Base-by-base conservation (phyloP, 1,140 invertebrate genomes). In the Scaptomyza hsui region DNA sequence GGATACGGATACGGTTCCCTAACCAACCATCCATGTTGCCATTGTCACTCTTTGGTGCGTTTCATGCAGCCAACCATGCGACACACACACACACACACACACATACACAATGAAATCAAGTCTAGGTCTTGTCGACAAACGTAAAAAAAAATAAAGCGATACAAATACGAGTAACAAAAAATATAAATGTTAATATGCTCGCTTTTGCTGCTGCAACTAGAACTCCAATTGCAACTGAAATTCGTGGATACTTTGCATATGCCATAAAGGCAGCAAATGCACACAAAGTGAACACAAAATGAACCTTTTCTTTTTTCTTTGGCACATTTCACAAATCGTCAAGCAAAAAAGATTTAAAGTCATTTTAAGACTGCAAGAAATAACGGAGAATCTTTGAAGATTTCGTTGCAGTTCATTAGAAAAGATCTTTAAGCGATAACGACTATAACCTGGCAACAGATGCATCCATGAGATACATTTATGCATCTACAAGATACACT, bases 41-140 rank as follows among this genome's bases (percentile, higher is more conserved):
- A 73, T 73, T 73, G 71, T 73, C 71, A 73, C 65, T 73, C 71
- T 63, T 49, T 70, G 59, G 71, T 73, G 71, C 71, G 71, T 73
- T 73, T 32, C 71, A 73, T 73, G 65, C 71, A 73, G 45, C 71
- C 57, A 73, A 70, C 44, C 71, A 69, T 73, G 71, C 65, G 57
- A 70, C 52, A 53, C 62, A 44, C 21, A 48, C 32, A 41, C n/a
- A n/a, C n/a, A 70, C 52, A 53, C 62, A 44, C 21, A 48, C 32
- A 41, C n/a, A 55, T 18, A 32, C 37, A 67, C 24, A 65, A 26
- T 60, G 44, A 48, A 60, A 45, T 60, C 26, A 48, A 47, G 26
- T 45, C 37, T 35, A 18, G 18, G 18, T 55, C 41, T 41, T 29
- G 61, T 64, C 51, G 39, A n/a, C 32, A n/a, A 3, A 0, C 7